Evolutionary conservation across 2,888 invertebrate genomes (phyloP), one percentile per base, ranked within the genome.

Genomic region (Hedya salicella): DNA sequence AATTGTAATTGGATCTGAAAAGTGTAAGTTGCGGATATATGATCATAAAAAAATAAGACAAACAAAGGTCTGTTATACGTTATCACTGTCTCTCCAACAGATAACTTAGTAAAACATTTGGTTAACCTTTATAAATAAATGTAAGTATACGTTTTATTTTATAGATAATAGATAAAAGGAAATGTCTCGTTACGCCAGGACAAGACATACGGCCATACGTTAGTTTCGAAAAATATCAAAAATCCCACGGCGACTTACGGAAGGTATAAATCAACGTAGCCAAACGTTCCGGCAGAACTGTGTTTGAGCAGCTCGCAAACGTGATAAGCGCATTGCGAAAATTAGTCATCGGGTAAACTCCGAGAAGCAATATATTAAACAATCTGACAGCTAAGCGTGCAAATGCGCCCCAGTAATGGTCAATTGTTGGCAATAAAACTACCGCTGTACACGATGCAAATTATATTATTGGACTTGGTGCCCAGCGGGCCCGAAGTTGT

Each of bases 401-500:
- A 84, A 84, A 83, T 83, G 80, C 80, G 74, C 77, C 72, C 71
- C 74, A 81, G 84, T 86, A 86, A 87, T 83, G 74, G 82, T 65
- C 83, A 83, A 85, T 85, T 85, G 83, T 83, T 80, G 79, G 83
- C 78, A 83, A 85, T 86, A 85, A 86, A 86, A 86, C 83, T 82
- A 82, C 82, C 76, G 79, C 78, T 69, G 82, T 82, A 78, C 80
- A 80, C 82, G 80, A 84, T 83, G 85, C 81, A 86, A 86, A 87
- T 87, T 84, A 82, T 83, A 82, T 83, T 85, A 86, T 75, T 70
- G 70, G 71, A 59, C 68, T 56, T 70, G 74, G 75, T 72, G 77
- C 80, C 78, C 74, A 77, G 75, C 73, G 73, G 71, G 77, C 71
- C 73, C 76, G 73, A 75, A 75, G 75, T 70, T 71, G 76, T 78